Evolutionary conservation across 2,888 invertebrate genomes (phyloP).

Genomic region (Epistrophella euchroma): DNA sequence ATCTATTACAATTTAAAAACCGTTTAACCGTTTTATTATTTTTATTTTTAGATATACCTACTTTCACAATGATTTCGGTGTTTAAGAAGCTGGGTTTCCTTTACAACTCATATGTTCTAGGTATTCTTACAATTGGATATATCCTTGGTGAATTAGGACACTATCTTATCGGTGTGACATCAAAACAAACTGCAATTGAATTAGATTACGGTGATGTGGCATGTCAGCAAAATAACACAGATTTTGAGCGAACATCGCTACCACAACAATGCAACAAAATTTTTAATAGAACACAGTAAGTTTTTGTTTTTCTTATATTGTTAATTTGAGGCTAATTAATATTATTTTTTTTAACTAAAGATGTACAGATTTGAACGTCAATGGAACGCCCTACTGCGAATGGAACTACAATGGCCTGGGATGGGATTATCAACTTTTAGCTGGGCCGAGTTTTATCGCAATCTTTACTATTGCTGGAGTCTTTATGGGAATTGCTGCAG

Average conservation of each 20-base stretch:
- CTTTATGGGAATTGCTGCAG: constrained; percentile 92
- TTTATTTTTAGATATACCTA: constrained; percentile 28
- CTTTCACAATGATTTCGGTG: constrained; percentile 79
- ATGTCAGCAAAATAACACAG: constrained; percentile 90
- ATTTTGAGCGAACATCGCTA: constrained; percentile 85
- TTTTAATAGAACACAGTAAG: constrained; percentile 60
- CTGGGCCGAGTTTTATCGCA: constrained; percentile 96
- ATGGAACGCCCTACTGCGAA: constrained; percentile 92
- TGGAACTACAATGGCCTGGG: constrained; percentile 97
- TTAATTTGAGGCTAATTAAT: neutral
- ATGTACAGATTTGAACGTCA: constrained; percentile 87
- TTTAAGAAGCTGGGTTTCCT: constrained; percentile 86
- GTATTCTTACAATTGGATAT: constrained; percentile 92
- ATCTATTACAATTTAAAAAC: neutral
- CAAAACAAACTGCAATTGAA: constrained; percentile 93
- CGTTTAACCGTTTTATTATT: neutral
- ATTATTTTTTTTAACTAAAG: constrained; percentile 82
- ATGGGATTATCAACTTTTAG: constrained; percentile 95
- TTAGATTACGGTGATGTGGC: constrained; percentile 94
- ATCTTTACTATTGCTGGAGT: constrained; percentile 95
- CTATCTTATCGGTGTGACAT: constrained; percentile 94
- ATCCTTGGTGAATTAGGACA: constrained; percentile 94
- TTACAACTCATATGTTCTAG: constrained; percentile 92
- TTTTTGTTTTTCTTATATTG: neutral
- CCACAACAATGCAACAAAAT: constrained; percentile 85